Percentiles rank a stretch among this genome's conserved stretches.
Evolutionary conservation across 2,113 vertebrate species (phyloP).

Genomic region (Chionodraco myersi): DNA sequence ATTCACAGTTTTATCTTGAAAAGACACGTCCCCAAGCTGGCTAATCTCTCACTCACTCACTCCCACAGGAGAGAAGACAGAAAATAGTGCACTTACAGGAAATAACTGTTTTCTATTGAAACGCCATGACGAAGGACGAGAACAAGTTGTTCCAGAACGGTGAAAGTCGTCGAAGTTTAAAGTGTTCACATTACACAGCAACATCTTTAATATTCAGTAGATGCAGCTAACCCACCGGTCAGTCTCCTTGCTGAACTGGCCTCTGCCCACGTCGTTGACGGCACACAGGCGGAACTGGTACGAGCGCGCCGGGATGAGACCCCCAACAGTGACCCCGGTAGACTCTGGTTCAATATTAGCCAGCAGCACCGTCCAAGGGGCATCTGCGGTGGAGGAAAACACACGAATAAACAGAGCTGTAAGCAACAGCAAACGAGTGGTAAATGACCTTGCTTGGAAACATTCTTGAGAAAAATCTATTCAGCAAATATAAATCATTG

Average conservation of each 20-base stretch:
- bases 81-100: conserved; percentile 58
- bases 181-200: conserved; percentile 22
- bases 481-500: conserved; percentile 30
- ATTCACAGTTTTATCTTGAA: conserved; percentile 68
- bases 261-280: conserved; percentile 94
- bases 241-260: conserved; percentile 97
- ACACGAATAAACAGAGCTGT: not conserved
- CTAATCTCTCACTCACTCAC: conserved; percentile 44
- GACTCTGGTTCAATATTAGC: conserved; percentile 91
- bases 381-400: conserved; percentile 80
- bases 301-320: conserved; percentile 92
- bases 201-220: conserved; percentile 25
- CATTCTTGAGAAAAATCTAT: conserved; percentile 18
- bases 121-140: conserved; percentile 18
- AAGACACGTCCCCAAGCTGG: conserved; percentile 32
- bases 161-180: conserved; percentile 36
- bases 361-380: conserved; percentile 93
- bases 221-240: conserved; percentile 86
- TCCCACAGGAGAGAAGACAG: conserved; percentile 47
- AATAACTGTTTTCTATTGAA: conserved; percentile 56
- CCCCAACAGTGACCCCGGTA: conserved; percentile 86
- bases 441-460: conserved; percentile 34
- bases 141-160: conserved; percentile 44
- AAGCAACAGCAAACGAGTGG: not conserved
- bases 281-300: conserved; percentile 98